Conservation (phyloP, 1,140 invertebrate genomes). For the Macrobrachium nipponense region DNA sequence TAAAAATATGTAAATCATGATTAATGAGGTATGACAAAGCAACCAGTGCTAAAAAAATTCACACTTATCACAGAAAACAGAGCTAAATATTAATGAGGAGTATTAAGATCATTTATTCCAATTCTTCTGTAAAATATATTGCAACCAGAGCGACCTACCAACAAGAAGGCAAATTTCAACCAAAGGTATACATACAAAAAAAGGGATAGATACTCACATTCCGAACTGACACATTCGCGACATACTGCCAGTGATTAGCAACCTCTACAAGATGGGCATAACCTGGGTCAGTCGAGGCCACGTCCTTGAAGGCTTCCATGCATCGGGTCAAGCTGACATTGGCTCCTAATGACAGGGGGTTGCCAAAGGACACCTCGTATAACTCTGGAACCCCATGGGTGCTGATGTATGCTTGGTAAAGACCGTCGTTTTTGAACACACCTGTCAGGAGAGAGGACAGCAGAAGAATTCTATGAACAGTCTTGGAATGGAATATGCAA, state of each 20-base stretch:
- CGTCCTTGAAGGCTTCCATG: conserved; percentile 61
- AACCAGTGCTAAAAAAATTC: too few species aligned
- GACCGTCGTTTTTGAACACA: conserved; percentile 68
- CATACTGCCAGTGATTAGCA: conserved; percentile 65
- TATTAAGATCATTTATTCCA: too few species aligned
- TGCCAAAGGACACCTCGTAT: conserved; percentile 25
- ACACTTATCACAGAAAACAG: too few species aligned
- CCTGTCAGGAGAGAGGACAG: conserved; percentile 66
- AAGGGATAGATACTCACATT: conserved; percentile 65
- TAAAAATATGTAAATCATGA: too few species aligned
- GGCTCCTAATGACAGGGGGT: conserved; percentile 61
- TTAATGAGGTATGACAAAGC: too few species aligned
- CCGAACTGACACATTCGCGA: conserved; percentile 66
- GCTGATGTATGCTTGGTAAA: conserved; percentile 68
- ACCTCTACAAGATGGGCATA: conserved; percentile 65
- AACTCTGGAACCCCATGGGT: conserved; percentile 67
- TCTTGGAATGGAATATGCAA: background rate
- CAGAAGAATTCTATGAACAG: conserved; percentile 65
- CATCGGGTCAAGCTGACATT: conserved; percentile 60
- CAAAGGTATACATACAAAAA: background rate
- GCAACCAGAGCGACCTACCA: too few species aligned
- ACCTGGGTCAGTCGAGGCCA: conserved; percentile 58
- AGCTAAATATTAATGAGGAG: too few species aligned
- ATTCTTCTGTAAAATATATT: too few species aligned
- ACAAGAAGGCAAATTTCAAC: too few species aligned